Evolutionary conservation across 2,888 invertebrate species (phyloP).

Genomic region (Gnatocerus cornutus): DNA sequence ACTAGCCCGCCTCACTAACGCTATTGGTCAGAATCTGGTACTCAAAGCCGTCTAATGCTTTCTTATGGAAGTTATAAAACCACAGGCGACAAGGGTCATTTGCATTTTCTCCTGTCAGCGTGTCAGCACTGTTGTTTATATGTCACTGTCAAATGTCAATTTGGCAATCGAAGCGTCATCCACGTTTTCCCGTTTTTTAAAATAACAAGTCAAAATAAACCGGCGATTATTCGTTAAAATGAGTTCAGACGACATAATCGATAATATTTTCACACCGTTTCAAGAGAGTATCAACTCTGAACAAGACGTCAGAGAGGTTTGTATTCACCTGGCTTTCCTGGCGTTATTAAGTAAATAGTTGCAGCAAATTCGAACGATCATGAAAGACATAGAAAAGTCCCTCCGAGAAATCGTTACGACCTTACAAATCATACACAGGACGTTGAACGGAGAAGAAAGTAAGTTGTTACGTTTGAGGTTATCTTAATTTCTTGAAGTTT

Average conservation of each 20-base stretch:
- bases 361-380: slow-evolving; percentile 80
- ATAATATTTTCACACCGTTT: slow-evolving; percentile 82
- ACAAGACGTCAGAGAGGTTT: slow-evolving; percentile 87
- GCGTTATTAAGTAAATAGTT: slow-evolving; percentile 51
- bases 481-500: slow-evolving; percentile 70
- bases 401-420: slow-evolving; percentile 85
- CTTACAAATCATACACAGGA: slow-evolving; percentile 88
- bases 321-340: slow-evolving; percentile 20
- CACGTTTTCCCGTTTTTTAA: slow-evolving; percentile 8
- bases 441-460: slow-evolving; percentile 79
- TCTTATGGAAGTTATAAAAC: no score
- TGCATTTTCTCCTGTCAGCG: no score
- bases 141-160: no score
- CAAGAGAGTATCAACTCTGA: slow-evolving; percentile 85
- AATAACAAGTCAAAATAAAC: slow-evolving; percentile 4
- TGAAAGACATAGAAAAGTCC: slow-evolving; percentile 85
- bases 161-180: no score
- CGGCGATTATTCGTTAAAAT: not conserved
- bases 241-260: slow-evolving; percentile 66
- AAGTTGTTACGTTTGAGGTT: slow-evolving; percentile 54
- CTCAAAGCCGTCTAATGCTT: no score
- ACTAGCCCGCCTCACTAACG: no score
- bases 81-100: no score
- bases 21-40: no score
- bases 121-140: no score